Conservation (phyloP, 2,888 invertebrate genomes). For the Junonia oenone region DNA sequence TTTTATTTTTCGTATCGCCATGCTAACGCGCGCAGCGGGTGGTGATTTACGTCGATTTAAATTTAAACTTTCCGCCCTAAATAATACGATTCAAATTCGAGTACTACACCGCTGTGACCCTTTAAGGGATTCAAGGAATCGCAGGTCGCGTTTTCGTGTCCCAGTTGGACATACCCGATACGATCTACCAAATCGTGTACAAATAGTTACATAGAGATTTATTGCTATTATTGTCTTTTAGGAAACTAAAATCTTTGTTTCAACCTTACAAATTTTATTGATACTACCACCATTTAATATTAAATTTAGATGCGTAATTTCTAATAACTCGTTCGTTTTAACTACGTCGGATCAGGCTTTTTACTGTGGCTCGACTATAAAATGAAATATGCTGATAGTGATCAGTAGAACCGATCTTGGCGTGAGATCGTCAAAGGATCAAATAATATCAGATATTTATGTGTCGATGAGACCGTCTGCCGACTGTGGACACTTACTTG, state of each 20-base stretch:
- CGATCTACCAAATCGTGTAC: slow-evolving; percentile 50
- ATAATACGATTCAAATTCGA: slow-evolving; percentile 40
- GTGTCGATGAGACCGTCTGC: slow-evolving; percentile 47
- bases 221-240: not conserved
- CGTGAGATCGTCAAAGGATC: slow-evolving; percentile 45
- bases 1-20: slow-evolving; percentile 71
- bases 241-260: slow-evolving; percentile 16
- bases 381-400: slow-evolving; percentile 46
- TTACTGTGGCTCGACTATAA: slow-evolving; percentile 21
- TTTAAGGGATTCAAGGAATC: slow-evolving; percentile 62
- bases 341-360: slow-evolving; percentile 11
- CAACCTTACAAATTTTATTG: slow-evolving; percentile 8
- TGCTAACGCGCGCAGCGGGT: slow-evolving; percentile 74
- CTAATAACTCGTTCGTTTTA: slow-evolving; percentile 18
- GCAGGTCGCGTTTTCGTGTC: slow-evolving; percentile 53
- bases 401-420: slow-evolving; percentile 52
- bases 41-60: slow-evolving; percentile 36
- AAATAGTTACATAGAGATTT: slow-evolving; percentile 33
- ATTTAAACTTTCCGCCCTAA: slow-evolving; percentile 38
- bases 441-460: slow-evolving; percentile 64
- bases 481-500: not conserved
- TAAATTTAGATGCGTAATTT: slow-evolving; percentile 14
- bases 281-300: slow-evolving; percentile 4
- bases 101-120: slow-evolving; percentile 35
- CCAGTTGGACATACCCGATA: slow-evolving; percentile 56